Base-by-base conservation (phyloP, 2,888 invertebrate genomes). In the Sminthurinus aureus region DNA sequence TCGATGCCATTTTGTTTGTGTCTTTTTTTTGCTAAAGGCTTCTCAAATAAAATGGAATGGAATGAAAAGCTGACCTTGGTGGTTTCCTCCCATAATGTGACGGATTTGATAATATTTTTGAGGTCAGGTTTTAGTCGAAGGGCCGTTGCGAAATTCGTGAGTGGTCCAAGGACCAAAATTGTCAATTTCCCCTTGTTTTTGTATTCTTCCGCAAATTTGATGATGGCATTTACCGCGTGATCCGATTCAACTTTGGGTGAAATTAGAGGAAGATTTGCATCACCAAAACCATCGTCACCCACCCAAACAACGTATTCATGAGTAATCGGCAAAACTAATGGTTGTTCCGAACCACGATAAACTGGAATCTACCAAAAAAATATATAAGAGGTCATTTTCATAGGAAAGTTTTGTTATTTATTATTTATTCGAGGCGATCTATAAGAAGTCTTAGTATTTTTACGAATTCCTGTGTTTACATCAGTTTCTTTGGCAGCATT, bases 101-200 rank as follows among this genome's bases (percentile, higher is more conserved):
- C 81, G 24, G 85, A 84, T 51, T 85, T 85, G 24, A 87, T 22
- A 20, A 82, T 78, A 0, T 80, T 82, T n/a, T 67, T 85, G 9
- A 88, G 84, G 11, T 84, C 64, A 0, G 94, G 93, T 88, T 94
- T 94, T 88, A 95, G 90, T 89, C 93, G 93, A 2, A 94, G 91
- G 0, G 95, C 93, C 84, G 96, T 89, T 0, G 96, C 96, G 69
- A 96, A 91, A 89, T 96, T 96, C 0, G 96, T 96, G 38, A 96
- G 90, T 0, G 96, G 93, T 0, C 94, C 96, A 26, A 96, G 90
- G 64, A 93, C 92, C 76, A 79, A 3, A 77, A 86, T 9, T 24
- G 26, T 89, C 22, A 67, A 2, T n/a, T 67, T 67, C n/a, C 50
- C 75, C 83, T 87, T 85, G 66, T 88, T 86, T 84, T 87, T 85